Evolutionary conservation across 2,888 invertebrate species (phyloP), one percentile per base, ranked within the genome.

Genomic region (Crocallis elinguaria): DNA sequence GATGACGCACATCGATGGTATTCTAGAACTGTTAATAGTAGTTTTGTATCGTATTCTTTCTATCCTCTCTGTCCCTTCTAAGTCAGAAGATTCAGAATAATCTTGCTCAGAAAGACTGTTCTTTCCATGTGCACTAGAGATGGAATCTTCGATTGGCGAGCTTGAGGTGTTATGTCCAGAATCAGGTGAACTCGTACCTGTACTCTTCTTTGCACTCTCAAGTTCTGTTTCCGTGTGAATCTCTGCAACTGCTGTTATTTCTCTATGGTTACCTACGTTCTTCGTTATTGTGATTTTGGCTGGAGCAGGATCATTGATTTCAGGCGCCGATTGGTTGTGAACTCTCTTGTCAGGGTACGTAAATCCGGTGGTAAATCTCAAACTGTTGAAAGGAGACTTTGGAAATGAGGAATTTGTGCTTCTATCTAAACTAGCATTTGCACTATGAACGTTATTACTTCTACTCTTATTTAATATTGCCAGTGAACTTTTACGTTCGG

Each of bases 1-100:
- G 41, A 97, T 97, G 1, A 97, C 96, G 82, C 97, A 98, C 95
- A 98, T 96, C 3, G 97, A 97, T 0, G 98, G 98, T 74, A 98
- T 98, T 66, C 97, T 93, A 66, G 96, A 96, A 43, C 96, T 95
- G 73, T 95, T 96, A 33, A 98, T 96, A 1, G 96, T 95, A 0
- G 97, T 98, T 86, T 97, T 98, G 33, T 95, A 95, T 56, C 96
- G 92, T 60, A 97, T 96, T 65, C 97, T 92, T 83, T 97, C 97
- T 69, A 96, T 95, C 72, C 97, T 93, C 75, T 97, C 97, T 17
- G 96, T 94, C n/a, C 96, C 96, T 87, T 97, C 97, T 64, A 97
- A 91, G 78, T 97, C 97, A 0, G 97, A 96, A 32, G 96, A 95
- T 84, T 97, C 97, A 0, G 96, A 96, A 79, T 95, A 96, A 75